Conservation (phyloP, 2,888 invertebrate genomes). For the Cyclophora albipunctata region DNA sequence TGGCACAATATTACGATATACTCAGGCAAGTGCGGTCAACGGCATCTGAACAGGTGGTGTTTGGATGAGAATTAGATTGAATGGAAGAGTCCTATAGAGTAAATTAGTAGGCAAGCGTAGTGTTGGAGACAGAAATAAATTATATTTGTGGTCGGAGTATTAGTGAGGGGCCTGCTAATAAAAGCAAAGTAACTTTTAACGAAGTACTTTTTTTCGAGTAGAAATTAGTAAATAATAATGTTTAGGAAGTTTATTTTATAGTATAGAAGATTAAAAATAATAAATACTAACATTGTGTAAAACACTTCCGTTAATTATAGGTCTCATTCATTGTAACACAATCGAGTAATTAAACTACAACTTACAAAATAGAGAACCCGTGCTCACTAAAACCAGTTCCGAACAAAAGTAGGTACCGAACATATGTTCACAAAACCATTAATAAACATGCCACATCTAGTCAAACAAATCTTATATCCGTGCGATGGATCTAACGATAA, state of each 20-base stretch:
- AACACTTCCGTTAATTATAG: too few species aligned
- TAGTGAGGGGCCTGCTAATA: neutral
- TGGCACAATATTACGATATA: constrained; percentile 15
- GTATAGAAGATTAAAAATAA: too few species aligned
- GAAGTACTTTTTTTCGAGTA: too few species aligned
- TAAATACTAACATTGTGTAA: too few species aligned
- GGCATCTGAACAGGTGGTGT: constrained; percentile 55
- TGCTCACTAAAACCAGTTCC: neutral
- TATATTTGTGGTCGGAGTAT: neutral
- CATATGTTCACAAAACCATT: too few species aligned
- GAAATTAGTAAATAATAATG: too few species aligned
- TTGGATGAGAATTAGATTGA: constrained; percentile 23
- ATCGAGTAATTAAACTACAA: too few species aligned
- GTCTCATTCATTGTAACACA: too few species aligned
- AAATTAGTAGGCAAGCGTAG: neutral
- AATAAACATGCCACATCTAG: constrained; percentile 34
- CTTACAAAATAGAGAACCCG: too few species aligned
- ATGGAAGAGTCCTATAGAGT: constrained; percentile 25
- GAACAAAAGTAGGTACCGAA: too few species aligned
- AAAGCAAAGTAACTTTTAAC: too few species aligned
- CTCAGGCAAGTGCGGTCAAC: constrained; percentile 40
- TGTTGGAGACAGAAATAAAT: neutral
- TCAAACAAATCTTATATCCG: constrained; percentile 24
- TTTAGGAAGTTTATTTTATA: too few species aligned
- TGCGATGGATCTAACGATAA: constrained; percentile 35